Evolutionary conservation across 2,113 vertebrate genomes (phyloP).

Genomic region (Chloropsis hardwickii): DNA sequence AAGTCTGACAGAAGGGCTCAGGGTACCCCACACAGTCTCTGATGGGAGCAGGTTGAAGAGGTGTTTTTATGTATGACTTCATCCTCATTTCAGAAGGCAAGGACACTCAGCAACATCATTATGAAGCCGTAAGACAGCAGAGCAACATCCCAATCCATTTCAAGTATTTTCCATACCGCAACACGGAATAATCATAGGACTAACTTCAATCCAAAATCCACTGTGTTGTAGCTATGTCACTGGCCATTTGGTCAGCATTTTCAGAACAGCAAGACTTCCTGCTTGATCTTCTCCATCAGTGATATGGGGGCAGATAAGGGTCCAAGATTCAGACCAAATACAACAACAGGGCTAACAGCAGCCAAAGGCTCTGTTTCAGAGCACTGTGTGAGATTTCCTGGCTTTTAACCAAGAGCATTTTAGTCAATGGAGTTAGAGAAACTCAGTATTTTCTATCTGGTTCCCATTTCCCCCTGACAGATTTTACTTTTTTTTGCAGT

Average conservation of each 20-base stretch:
- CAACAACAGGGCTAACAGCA: background rate
- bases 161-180: background rate
- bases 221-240: background rate
- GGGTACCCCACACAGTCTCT: background rate
- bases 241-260: background rate
- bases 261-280: background rate
- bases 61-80: background rate
- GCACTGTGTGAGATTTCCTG: background rate
- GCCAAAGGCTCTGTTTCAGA: background rate
- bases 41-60: background rate
- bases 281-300: background rate
- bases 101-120: rapidly evolving
- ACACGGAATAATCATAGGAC: background rate
- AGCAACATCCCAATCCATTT: background rate
- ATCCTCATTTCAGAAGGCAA: background rate
- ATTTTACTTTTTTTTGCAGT: background rate
- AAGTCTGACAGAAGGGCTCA: background rate
- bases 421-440: background rate
- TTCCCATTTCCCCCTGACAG: background rate
- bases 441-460: background rate
- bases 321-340: background rate
- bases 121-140: background rate
- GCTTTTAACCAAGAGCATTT: background rate
- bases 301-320: background rate
- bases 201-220: background rate